Conservation (phyloP, 2,797 vertebrate species). For the Valencia hispanica region DNA sequence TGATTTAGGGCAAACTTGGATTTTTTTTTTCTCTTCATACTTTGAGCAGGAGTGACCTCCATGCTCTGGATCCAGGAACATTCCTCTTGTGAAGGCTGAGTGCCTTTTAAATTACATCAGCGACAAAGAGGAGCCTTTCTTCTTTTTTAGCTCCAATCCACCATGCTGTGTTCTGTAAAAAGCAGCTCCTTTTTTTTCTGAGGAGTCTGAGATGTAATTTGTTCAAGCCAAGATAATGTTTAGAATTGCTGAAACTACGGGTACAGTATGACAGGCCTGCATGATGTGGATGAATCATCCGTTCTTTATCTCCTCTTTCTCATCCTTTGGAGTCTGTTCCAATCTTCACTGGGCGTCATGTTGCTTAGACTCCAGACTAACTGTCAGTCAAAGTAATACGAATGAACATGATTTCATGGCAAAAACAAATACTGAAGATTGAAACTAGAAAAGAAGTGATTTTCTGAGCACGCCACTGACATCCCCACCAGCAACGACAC, state of each 20-base stretch:
- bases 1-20: not conserved
- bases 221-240: not conserved
- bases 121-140: not conserved
- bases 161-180: not conserved
- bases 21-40: not conserved
- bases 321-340: slow-evolving; percentile 4
- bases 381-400: not conserved
- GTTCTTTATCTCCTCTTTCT: not conserved
- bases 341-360: not conserved
- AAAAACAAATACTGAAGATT: not conserved
- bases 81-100: slow-evolving; percentile 44
- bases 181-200: not conserved
- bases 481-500: not conserved
- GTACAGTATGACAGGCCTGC: not conserved
- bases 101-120: slow-evolving; percentile 21
- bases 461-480: not conserved
- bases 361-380: not conserved
- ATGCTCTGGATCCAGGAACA: slow-evolving; percentile 38
- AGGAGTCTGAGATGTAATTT: not conserved
- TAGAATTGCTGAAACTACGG: not conserved
- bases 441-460: not conserved
- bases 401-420: not conserved
- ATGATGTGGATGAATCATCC: slow-evolving; percentile 11
- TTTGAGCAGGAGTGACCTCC: slow-evolving; percentile 19
- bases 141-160: not conserved